These are phyloP conservation scores for Leucoraja erinaceus DNA, from an alignment of 2,113 vertebrate species.

Conservation along the genomic window DNA sequence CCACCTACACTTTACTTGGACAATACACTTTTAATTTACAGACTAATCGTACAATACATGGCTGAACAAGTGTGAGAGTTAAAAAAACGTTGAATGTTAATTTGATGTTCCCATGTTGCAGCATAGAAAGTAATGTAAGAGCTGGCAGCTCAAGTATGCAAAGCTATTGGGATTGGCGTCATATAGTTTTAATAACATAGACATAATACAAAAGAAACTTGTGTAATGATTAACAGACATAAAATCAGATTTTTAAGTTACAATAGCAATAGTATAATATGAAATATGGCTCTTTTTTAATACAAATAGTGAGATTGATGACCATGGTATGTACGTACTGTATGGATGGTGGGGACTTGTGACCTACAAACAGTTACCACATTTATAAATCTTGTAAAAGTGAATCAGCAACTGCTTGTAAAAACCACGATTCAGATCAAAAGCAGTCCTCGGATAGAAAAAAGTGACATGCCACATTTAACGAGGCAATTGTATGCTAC, in stretches of 20 bases:
- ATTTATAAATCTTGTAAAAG: slow-evolving; percentile 64
- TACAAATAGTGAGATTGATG: slow-evolving; percentile 60
- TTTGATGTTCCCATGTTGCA: slow-evolving; percentile 45
- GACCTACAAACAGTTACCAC: slow-evolving; percentile 49
- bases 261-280: slow-evolving; percentile 13
- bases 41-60: slow-evolving; percentile 69
- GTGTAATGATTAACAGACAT: slow-evolving; percentile 8
- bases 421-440: slow-evolving; percentile 73
- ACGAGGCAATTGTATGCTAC: slow-evolving; percentile 94
- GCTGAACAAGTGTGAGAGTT: slow-evolving; percentile 55
- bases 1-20: slow-evolving; percentile 77
- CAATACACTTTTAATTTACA: slow-evolving; percentile 71
- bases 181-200: slow-evolving; percentile 60
- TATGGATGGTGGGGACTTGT: slow-evolving; percentile 53
- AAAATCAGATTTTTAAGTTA: slow-evolving; percentile 22
- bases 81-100: slow-evolving; percentile 47
- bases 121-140: slow-evolving; percentile 45
- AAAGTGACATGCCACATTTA: slow-evolving; percentile 89
- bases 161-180: slow-evolving; percentile 58
- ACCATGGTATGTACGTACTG: slow-evolving; percentile 53
- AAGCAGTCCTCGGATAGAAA: slow-evolving; percentile 95
- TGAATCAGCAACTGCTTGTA: slow-evolving; percentile 70
- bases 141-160: slow-evolving; percentile 51
- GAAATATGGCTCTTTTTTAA: slow-evolving; percentile 45
- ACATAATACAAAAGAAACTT: slow-evolving; percentile 44